phyloP scores from a whole-genome alignment of 2,888 invertebrate genomes.

The Cylindroiulus punctatus region DNA sequence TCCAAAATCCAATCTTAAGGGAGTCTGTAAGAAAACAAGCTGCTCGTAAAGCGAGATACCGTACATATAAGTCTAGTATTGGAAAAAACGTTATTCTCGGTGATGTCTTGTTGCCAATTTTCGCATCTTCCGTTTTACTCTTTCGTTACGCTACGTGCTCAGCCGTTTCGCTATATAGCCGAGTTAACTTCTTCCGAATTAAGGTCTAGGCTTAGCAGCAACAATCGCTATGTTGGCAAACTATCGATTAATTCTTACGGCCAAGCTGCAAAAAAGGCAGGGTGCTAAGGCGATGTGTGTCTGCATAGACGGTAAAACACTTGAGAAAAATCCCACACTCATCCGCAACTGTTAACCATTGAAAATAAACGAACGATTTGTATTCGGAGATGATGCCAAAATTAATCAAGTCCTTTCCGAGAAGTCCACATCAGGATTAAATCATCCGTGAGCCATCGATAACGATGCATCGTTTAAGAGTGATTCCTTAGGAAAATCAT shows the following conservation, averaged over 20 bases:
- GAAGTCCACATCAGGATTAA: background rate
- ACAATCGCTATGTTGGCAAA: constrained; percentile 19
- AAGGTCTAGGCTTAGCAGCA: constrained; percentile 15
- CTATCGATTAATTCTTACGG: constrained; percentile 29
- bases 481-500: background rate
- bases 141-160: constrained; percentile 7
- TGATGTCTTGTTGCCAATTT: background rate
- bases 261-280: background rate
- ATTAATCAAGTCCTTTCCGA: background rate
- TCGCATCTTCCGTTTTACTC: constrained; percentile 12
- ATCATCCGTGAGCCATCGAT: background rate
- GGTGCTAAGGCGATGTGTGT: background rate
- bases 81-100: background rate
- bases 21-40: background rate
- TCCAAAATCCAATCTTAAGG: background rate
- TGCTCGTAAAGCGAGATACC: background rate
- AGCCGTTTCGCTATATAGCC: background rate
- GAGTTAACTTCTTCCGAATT: background rate
- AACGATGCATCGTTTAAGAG: background rate
- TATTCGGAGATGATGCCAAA: background rate
- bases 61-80: background rate
- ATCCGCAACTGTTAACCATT: background rate
- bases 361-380: background rate
- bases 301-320: background rate
- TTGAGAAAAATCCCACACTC: background rate